Conservation (phyloP, 1,140 invertebrate species). For the Pachyrhynchus sulphureomaculatus region DNA sequence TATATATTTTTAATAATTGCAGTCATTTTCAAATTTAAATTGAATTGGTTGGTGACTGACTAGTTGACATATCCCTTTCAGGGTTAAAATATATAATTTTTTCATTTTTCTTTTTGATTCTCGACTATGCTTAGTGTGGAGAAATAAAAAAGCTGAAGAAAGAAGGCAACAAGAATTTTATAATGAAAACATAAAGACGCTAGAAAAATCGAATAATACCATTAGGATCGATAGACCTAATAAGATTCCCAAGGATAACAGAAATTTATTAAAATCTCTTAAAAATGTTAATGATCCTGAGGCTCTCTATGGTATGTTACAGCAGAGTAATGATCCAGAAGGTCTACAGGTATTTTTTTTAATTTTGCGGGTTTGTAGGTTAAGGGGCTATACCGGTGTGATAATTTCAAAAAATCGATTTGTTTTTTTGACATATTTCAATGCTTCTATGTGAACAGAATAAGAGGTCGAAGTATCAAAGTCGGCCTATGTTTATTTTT, state of each 20-base stretch:
- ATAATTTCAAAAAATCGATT: no score
- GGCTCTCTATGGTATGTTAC: constrained; percentile 40
- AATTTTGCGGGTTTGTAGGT: no score
- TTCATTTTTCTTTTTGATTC: background rate
- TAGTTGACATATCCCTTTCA: no score
- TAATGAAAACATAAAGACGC: constrained; percentile 38
- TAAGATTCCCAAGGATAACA: background rate
- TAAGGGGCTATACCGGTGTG: no score
- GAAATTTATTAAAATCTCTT: constrained; percentile 31
- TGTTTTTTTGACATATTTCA: no score
- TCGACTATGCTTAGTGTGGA: constrained; percentile 50
- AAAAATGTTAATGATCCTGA: constrained; percentile 36
- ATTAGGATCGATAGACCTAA: constrained; percentile 21
- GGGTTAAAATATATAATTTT: background rate
- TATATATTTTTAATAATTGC: no score
- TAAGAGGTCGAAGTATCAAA: no score
- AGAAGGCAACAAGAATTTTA: constrained; percentile 50
- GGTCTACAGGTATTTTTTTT: constrained; percentile 39
- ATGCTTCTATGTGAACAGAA: no score
- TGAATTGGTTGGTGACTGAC: no score
- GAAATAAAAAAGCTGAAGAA: constrained; percentile 56
- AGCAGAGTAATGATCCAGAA: constrained; percentile 45
- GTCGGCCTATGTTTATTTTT: no score
- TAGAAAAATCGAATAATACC: constrained; percentile 32
- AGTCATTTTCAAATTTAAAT: no score